Conservation (phyloP, 2,888 invertebrate genomes). For the Luperina testacea region DNA sequence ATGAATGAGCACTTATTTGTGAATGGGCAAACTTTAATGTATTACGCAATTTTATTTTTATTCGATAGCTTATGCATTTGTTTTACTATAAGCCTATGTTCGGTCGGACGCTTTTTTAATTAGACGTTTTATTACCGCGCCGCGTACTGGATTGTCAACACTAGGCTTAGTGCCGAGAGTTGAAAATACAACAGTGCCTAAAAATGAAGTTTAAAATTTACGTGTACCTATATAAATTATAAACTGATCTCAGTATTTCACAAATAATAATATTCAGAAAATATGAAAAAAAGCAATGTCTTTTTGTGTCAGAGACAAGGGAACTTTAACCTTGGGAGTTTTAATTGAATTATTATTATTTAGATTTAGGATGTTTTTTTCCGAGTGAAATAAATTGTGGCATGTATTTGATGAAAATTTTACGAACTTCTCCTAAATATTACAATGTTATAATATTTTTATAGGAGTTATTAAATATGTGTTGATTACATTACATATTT, state of each 20-base stretch:
- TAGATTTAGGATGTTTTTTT: not conserved
- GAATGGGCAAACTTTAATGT: not conserved
- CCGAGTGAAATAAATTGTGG: constrained; percentile 7
- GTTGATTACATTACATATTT: constrained; percentile 19
- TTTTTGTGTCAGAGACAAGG: not conserved
- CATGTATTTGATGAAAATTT: constrained; percentile 10
- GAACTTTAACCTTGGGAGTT: constrained; percentile 7
- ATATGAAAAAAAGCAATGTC: not conserved
- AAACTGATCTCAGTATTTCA: constrained; percentile 35
- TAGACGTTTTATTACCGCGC: not conserved
- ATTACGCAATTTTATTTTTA: constrained; percentile 9
- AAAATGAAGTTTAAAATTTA: not conserved
- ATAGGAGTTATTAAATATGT: constrained; percentile 5
- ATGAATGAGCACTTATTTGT: not conserved
- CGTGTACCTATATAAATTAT: not conserved
- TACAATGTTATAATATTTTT: constrained; percentile 24
- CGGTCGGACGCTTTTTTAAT: not conserved
- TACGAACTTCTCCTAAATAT: constrained; percentile 17
- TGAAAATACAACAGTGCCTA: not conserved
- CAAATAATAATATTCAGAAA: not conserved
- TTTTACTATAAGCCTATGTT: not conserved
- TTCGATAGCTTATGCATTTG: not conserved
- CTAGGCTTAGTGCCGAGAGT: not conserved
- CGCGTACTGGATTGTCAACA: not conserved
- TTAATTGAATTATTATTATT: not conserved